phyloP scores from a whole-genome alignment of 2,888 invertebrate genomes.

The Nowickia ferox region DNA sequence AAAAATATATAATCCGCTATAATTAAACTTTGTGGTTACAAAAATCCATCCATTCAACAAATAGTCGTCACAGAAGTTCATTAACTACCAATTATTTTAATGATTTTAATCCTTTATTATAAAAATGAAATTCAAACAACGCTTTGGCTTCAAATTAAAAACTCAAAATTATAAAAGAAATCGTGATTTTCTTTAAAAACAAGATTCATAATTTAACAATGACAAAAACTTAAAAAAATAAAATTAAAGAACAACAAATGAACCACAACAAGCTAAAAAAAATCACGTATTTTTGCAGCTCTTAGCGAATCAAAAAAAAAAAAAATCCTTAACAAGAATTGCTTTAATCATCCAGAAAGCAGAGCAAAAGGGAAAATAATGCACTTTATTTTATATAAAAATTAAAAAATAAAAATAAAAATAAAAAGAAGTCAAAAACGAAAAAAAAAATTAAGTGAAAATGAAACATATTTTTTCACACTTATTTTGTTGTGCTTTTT shows the following conservation, averaged over 20 bases:
- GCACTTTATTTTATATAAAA: slow-evolving; percentile 48
- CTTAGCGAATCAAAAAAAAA: slow-evolving; percentile 10
- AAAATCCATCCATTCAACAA: not conserved
- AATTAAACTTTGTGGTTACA: not conserved
- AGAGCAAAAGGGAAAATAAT: slow-evolving; percentile 32
- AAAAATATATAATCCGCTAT: too few relatives aligned
- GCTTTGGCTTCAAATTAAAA: slow-evolving; percentile 34
- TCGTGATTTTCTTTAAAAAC: slow-evolving; percentile 66
- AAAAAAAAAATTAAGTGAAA: slow-evolving; percentile 62
- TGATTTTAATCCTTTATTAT: not conserved
- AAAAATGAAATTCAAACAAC: not conserved
- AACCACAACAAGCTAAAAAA: slow-evolving; percentile 33
- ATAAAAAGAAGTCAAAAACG: slow-evolving; percentile 4
- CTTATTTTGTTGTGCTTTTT: slow-evolving; percentile 62
- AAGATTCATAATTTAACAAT: slow-evolving; percentile 70
- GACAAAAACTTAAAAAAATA: slow-evolving; percentile 35
- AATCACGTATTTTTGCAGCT: slow-evolving; percentile 59
- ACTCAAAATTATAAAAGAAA: slow-evolving; percentile 62
- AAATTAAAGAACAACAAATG: slow-evolving; percentile 27
- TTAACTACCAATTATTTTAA: not conserved
- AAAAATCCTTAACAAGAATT: slow-evolving; percentile 60
- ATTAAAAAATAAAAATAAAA: slow-evolving; percentile 20
- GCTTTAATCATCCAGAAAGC: slow-evolving; percentile 62
- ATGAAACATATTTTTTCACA: slow-evolving; percentile 70
- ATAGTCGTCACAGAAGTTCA: not conserved